Conservation (phyloP, 2,113 vertebrate species). For the Urocynchramus pylzowi region DNA sequence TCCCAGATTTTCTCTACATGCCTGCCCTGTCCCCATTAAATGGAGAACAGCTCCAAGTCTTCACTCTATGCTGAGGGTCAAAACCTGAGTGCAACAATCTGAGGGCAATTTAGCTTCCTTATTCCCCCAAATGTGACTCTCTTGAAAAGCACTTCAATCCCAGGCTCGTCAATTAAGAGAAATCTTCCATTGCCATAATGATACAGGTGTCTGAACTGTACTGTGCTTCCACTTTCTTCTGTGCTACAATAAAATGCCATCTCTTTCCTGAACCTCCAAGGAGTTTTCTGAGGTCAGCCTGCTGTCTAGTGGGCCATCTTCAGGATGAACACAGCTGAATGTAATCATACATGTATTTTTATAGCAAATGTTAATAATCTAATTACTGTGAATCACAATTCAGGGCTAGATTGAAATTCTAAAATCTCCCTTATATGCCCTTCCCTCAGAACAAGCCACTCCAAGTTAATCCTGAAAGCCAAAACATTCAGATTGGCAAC, state of each 20-base stretch:
- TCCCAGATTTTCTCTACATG: background rate
- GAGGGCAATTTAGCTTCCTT: background rate
- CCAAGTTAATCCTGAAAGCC: background rate
- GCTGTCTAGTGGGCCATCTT: background rate
- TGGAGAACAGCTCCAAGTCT: background rate
- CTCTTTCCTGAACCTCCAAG: background rate
- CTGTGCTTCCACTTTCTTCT: background rate
- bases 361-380: slow-evolving; percentile 4
- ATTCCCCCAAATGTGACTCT: background rate
- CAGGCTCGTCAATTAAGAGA: background rate
- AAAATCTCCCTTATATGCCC: background rate
- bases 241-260: background rate
- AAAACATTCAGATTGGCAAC: background rate
- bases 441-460: background rate
- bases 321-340: background rate
- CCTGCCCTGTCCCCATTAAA: background rate
- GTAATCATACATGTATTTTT: background rate
- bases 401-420: background rate
- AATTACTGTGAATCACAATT: background rate
- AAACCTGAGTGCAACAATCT: background rate
- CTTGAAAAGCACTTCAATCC: background rate
- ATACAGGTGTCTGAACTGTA: background rate
- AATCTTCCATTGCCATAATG: background rate
- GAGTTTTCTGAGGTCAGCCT: background rate
- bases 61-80: background rate